Evolutionary conservation across 2,113 vertebrate genomes (phyloP), one percentile per base, ranked within the genome.

Genomic region (Thunnus thynnus): DNA sequence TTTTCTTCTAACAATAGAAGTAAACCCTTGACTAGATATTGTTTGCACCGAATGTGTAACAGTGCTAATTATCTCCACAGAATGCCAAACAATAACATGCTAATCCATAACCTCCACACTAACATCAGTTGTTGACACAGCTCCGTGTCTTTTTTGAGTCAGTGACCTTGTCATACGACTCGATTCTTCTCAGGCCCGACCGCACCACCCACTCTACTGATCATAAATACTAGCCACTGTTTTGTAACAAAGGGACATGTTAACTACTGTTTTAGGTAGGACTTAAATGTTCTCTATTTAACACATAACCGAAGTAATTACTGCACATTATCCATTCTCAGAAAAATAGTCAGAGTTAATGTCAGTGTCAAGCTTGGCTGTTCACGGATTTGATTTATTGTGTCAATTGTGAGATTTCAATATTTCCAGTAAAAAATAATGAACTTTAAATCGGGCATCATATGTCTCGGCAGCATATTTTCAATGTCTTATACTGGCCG

Each of bases 371-470:
- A 77, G 65, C 57, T 64, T 18, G 77, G 82, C 77, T 84, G 58
- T 74, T 86, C 86, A 47, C 62, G 78, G 62, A 74, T 77, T 80
- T 81, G 86, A 90, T 91, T 89, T 86, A 86, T 82, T 65, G 77
- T 85, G 72, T 74, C 77, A 88, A 73, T 84, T 84, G 72, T 70
- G 72, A 72, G 60, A 89, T 86, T 88, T 85, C 81, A 87, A 68
- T 86, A 84, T 78, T 82, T 88, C 52, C 66, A 67, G 44, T 64
- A 10, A 76, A 86, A 41, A 41, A 41, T 41, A 41, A 83, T 84
- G 48, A 84, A 60, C 64, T 63, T 84, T 81, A 71, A 78, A 84
- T 76, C 67, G 72, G 73, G 76, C 74, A 73, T 89, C 66, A 36
- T 75, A 46, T 58, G 25, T 86, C 72, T 75, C 72, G 56, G 81